Base-by-base conservation (phyloP, 1,140 invertebrate genomes). In the Phthorimaea operculella region DNA sequence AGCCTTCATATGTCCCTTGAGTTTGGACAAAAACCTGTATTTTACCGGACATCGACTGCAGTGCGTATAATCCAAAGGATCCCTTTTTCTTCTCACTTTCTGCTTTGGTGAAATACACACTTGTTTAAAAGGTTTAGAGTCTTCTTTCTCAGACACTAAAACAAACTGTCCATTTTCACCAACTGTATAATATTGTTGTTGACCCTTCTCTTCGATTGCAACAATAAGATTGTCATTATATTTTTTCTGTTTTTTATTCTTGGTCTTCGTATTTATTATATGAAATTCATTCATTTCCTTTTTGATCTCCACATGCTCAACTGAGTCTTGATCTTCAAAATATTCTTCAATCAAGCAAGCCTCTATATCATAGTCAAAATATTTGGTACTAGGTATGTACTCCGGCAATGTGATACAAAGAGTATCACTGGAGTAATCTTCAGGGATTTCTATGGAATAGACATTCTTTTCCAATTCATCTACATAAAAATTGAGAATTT, bases 1-100 rank as follows among this genome's bases (percentile, higher is more conserved):
- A 10, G 48, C 52, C 60, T 73, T 79, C 81, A 84, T 81, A 48
- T 84, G 81, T 6, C 77, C 68, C 17, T 76, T 79, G n/a, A 83
- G 53, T 66, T 81, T 84, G 9, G 72, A 62, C 12, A 72, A 58
- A 67, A 81, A 81, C 54, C 76, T 72, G 49, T 84, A 84, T 45
- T 74, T 72, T 4, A 80, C 64, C 0, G 81, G 78, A 49, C 81
- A 84, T 17, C 60, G 57, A 21, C 57, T 76, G 54, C 81, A 84
- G 8, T 54, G 57, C 28, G 71, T 79, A 33, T 66, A 72, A 1
- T 56, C 51, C 81, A 84, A 81, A 6, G 74, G 76, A 16, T 63
- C 64, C 8, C 79, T 42, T 59, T 71, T 76, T 47, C 62, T 68
- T 18, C 69, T 68, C 18, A 53, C 54, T 53, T 77, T 72, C 21